Conservation (phyloP, 2,113 vertebrate species). For the Myxocyprinus asiaticus region DNA sequence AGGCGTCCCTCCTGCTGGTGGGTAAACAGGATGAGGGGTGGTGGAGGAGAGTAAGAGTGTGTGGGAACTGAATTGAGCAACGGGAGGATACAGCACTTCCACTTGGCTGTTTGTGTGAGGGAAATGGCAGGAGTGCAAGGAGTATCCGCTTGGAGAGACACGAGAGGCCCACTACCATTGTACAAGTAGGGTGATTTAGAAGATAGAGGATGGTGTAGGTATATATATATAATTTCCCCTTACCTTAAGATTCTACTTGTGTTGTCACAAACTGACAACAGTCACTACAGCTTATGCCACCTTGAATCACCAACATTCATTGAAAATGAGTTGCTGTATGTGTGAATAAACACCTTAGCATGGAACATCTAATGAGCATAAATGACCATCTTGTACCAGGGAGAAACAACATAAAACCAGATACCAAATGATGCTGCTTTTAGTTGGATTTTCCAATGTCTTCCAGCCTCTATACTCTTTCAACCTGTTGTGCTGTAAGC, state of each 20-base stretch:
- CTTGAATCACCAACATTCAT: too few species aligned
- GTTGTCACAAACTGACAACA: too few species aligned
- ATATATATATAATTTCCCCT: not conserved
- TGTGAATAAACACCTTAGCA: too few species aligned
- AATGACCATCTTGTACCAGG: too few species aligned
- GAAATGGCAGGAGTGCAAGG: not conserved
- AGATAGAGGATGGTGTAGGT: not conserved
- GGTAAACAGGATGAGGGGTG: not conserved
- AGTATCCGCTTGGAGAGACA: constrained; percentile 3
- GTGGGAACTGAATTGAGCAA: constrained; percentile 18
- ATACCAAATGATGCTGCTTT: too few species aligned
- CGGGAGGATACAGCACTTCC: not conserved
- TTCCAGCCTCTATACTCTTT: too few species aligned
- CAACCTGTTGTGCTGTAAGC: not conserved
- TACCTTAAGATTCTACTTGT: too few species aligned
- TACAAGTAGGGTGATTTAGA: constrained; percentile 19
- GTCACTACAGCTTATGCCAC: too few species aligned
- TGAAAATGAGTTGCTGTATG: too few species aligned
- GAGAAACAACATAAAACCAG: too few species aligned
- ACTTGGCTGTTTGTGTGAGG: constrained; percentile 1
- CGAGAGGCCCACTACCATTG: not conserved
- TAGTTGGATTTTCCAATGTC: not conserved
- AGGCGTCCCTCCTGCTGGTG: not conserved
- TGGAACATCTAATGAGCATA: too few species aligned
- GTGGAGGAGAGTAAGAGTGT: constrained; percentile 10